Base-by-base conservation (phyloP, 2,888 invertebrate species). In the Phyllotreta cruciferae region DNA sequence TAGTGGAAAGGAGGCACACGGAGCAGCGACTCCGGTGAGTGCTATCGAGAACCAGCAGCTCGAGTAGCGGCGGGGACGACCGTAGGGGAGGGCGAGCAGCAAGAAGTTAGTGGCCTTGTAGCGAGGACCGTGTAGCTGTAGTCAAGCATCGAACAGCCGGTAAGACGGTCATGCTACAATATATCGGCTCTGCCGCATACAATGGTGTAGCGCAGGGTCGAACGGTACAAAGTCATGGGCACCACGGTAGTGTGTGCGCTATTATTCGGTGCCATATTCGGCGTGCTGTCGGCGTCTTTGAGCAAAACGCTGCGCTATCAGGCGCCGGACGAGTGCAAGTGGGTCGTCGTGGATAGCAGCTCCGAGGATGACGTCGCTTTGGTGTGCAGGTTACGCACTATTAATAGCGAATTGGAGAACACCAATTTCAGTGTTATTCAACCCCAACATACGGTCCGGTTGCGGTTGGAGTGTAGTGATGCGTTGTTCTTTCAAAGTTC, bases 351-450 rank as follows among this genome's bases (percentile, higher is more conserved):
- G 76, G 85, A 86, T 75, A 85, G 86, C 73, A 88, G 86, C 74
- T 66, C 70, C 62, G 86, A 86, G 71, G 84, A 85, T 76, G 85
- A 85, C 74, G 90, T 91, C 54, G 89, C 90, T 24, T 84, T 91
- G 68, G 89, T 90, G 73, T 91, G 91, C 78, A 84, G 89, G 69
- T 81, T 91, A 69, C 85, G 90, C 72, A 91, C 91, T 75, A 91
- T 91, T 81, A 91, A 91, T 82, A 90, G 90, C 81, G 91, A 91
- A 83, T 82, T 91, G 77, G 91, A 91, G 81, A 90, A 90, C 80
- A 91, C 91, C 64, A 91, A 91, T 79, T 91, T 91, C 81, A 90
- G 90, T 83, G 90, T 91, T 67, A 92, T 92, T 73, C 92, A 92
- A 81, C 88, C 91, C 56, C 90, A 91, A 78, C 89, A 91, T 73